phyloP scores from a whole-genome alignment of 2,113 vertebrate species.

The Microtus montanus region DNA sequence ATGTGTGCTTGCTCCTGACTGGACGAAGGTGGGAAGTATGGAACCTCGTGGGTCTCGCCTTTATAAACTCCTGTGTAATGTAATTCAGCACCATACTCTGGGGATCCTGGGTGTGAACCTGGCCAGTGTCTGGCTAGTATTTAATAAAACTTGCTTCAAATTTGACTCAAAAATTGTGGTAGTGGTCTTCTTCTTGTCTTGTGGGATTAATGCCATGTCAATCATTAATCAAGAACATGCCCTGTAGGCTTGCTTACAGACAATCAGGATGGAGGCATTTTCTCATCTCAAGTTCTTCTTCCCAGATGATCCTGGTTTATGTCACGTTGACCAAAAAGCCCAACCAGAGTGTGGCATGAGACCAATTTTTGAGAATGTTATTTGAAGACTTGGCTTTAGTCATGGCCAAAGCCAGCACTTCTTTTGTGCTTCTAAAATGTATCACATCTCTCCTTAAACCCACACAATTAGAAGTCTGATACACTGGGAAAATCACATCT shows the following conservation, averaged over 20 bases:
- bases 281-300: not conserved
- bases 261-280: not conserved
- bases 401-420: not conserved
- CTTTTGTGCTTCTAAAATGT: slow-evolving; percentile 15
- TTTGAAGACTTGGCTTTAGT: not conserved
- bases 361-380: not conserved
- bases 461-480: slow-evolving; percentile 14
- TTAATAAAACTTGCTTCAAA: not conserved
- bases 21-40: not conserved
- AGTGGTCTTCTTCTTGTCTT: not conserved
- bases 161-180: not conserved
- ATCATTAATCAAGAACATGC: not conserved
- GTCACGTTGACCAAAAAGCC: not conserved
- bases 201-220: not conserved
- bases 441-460: not conserved
- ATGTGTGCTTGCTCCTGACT: not conserved
- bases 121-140: not conserved
- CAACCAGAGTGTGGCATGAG: not conserved
- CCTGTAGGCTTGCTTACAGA: not conserved
- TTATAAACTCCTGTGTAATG: too few relatives aligned
- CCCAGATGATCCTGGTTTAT: not conserved
- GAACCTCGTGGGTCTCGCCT: not conserved
- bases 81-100: too few relatives aligned
- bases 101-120: too few relatives aligned
- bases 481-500: not conserved